Base-by-base conservation (phyloP, 2,113 vertebrate species). In the Engraulis encrasicolus region DNA sequence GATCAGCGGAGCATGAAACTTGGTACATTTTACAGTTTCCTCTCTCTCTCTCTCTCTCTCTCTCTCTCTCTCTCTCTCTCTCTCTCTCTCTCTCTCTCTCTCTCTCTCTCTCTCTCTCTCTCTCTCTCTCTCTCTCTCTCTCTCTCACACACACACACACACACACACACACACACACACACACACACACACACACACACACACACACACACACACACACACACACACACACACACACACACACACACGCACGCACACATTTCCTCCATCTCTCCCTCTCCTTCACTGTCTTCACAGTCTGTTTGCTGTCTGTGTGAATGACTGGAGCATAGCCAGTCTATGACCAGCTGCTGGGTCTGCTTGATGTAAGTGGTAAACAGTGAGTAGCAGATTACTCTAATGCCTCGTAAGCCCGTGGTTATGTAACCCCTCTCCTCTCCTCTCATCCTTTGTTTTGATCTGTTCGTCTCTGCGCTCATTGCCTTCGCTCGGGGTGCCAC, bases 401-500 rank as follows among this genome's bases (percentile, higher is more conserved):
- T 85, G 83, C 78, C 78, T 52, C 78, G 3, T 87, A 90, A 87
- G 83, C 86, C 77, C 15, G 3, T 78, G n/a, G 71, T 90, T 87
- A 86, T 85, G 85, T 90, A 90, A 90, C 78, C 81, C 50, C 74
- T 61, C 23, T 23, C 38, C 34, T 52, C 85, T 84, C 78, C n/a
- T n/a, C n/a, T n/a, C n/a, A 81, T 82, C 82, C 86, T 89, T 89
- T 90, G 87, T 90, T 89, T 86, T 85, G 81, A 84, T 86, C 83
- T 80, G 79, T 36, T 15, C 83, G 82, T 80, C 78, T 81, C 83
- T n/a, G n/a, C n/a, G n/a, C 78, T 31, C 81, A 23, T 78, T 66
- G 78, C 82, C 38, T 31, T 77, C 37, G 31, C 48, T 58, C 17
- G 6, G 48, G 4, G 77, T 61, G 50, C 50, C 61, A n/a, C 48